phyloP scores from a whole-genome alignment of 1,140 invertebrate species.

The Hesperophylax magnus region DNA sequence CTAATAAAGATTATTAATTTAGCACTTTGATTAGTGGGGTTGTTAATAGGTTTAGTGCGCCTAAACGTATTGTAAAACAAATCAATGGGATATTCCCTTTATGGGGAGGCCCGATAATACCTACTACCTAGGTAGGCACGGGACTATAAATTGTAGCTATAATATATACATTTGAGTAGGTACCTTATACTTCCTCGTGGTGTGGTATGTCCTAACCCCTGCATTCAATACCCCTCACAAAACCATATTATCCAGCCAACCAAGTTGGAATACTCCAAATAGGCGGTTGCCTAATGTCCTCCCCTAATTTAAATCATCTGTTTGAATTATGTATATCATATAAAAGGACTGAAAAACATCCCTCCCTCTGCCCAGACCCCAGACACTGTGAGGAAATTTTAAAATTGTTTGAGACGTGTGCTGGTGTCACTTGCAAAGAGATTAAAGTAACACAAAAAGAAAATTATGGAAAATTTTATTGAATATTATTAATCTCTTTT shows the following conservation, averaged over 20 bases:
- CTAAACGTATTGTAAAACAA: background rate
- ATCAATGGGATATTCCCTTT: constrained; percentile 1
- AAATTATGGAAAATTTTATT: background rate
- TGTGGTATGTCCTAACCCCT: background rate
- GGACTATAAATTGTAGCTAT: too few relatives aligned
- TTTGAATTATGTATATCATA: constrained; percentile 41
- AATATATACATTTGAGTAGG: too few relatives aligned
- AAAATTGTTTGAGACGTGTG: constrained; percentile 14
- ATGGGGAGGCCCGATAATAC: background rate
- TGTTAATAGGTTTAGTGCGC: too few relatives aligned
- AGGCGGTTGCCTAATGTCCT: constrained; percentile 45
- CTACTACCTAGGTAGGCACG: background rate
- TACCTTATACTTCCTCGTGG: too few relatives aligned
- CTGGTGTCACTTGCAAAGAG: constrained; percentile 15
- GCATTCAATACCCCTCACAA: background rate
- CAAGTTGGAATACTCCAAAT: constrained; percentile 42
- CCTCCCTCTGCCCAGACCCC: background rate
- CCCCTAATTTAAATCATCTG: constrained; percentile 47
- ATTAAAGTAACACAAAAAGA: constrained; percentile 6
- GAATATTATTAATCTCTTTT: background rate
- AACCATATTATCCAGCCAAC: constrained; percentile 8
- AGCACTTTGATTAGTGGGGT: too few relatives aligned
- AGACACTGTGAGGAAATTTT: constrained; percentile 1
- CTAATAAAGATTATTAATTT: too few relatives aligned
- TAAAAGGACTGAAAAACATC: constrained; percentile 22